Evolutionary conservation across 2,888 invertebrate genomes (phyloP).

Genomic region (Crossocerus cetratus): DNA sequence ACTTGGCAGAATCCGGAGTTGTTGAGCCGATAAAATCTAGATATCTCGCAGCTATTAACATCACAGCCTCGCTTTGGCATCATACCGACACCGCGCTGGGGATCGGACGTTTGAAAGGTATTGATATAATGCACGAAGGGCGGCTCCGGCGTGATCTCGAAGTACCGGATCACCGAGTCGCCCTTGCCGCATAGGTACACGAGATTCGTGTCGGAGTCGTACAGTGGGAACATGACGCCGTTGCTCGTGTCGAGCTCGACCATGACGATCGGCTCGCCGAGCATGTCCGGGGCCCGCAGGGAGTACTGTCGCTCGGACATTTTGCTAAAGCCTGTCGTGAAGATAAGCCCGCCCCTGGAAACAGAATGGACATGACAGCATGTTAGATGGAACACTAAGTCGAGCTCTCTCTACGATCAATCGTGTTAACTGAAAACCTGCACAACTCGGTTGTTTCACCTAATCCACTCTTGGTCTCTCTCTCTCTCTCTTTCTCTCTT

Average conservation of each 20-base stretch:
- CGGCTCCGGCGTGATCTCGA: constrained; percentile 94
- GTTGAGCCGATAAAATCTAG: constrained; percentile 96
- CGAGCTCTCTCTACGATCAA: too few relatives aligned
- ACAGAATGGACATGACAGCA: constrained; percentile 38
- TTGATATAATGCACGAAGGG: constrained; percentile 98
- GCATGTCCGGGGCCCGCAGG: constrained; percentile 92
- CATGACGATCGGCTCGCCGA: constrained; percentile 92
- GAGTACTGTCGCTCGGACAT: constrained; percentile 99
- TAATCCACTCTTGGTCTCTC: too few relatives aligned
- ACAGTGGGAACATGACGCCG: constrained; percentile 97
- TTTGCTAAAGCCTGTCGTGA: constrained; percentile 90
- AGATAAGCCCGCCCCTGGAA: constrained; percentile 75
- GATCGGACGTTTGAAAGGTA: constrained; percentile 98
- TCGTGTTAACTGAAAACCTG: too few relatives aligned
- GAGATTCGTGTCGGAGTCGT: constrained; percentile 97
- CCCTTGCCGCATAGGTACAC: constrained; percentile 98
- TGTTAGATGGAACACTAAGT: too few relatives aligned
- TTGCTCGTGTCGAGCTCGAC: constrained; percentile 96
- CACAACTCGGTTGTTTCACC: too few relatives aligned
- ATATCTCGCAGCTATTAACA: constrained; percentile 95
- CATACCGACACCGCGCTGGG: constrained; percentile 97
- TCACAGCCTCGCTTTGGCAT: constrained; percentile 99
- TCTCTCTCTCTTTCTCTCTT: neutral
- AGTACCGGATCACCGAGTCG: constrained; percentile 97
- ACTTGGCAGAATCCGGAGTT: constrained; percentile 96